A percentile compares a stretch with the other conserved stretches of the same genome.
Evolutionary conservation across 2,888 invertebrate genomes (phyloP).

Genomic region (Sarcophaga variegata): DNA sequence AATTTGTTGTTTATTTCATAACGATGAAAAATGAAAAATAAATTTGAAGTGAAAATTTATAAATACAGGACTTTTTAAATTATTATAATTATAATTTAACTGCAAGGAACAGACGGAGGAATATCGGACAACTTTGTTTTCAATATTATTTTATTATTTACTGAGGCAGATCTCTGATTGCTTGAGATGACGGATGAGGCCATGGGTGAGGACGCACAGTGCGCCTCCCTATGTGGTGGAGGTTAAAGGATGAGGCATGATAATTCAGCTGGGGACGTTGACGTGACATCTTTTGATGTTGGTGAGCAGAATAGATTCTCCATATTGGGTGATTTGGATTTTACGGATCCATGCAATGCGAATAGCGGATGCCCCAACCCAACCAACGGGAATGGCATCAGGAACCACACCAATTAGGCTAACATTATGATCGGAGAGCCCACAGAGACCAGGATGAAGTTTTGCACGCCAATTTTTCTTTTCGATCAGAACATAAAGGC

Average conservation of each 20-base stretch:
- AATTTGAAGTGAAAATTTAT: no score
- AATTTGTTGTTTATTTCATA: no score
- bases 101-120: no score
- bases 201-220: no score
- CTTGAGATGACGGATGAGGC: no score
- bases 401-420: not conserved
- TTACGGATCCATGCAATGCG: not conserved
- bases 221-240: not conserved
- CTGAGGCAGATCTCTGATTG: no score
- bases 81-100: no score
- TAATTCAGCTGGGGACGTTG: not conserved
- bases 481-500: slow-evolving; percentile 2
- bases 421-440: no score
- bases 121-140: no score
- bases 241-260: not conserved
- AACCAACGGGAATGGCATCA: not conserved
- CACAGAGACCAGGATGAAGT: not conserved
- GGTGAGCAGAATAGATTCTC: slow-evolving; percentile 9
- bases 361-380: not conserved
- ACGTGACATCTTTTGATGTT: slow-evolving; percentile 23
- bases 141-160: no score
- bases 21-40: no score
- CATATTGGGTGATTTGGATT: not conserved
- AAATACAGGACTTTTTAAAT: no score
- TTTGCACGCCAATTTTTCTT: slow-evolving; percentile 14